These are phyloP conservation scores for Clarias macrocephalus DNA, from an alignment of 2,113 vertebrate species.

Conservation along the genomic window DNA sequence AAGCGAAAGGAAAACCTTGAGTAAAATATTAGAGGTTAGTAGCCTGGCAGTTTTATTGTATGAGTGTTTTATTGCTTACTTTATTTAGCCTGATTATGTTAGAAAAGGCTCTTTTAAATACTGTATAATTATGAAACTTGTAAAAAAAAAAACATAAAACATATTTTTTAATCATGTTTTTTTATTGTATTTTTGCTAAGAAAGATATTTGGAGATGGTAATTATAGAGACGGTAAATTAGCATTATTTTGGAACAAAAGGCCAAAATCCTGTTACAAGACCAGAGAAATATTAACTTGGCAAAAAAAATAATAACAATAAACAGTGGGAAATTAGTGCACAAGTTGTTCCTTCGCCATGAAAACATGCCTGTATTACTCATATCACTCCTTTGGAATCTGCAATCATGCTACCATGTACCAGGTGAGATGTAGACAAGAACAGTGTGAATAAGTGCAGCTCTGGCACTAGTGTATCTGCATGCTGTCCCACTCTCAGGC, in stretches of 20 bases:
- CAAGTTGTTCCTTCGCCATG: neutral
- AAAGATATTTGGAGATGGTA: neutral
- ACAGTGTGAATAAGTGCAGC: conserved; percentile 25
- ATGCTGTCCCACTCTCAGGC: conserved; percentile 28
- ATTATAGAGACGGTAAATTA: neutral
- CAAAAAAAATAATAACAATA: neutral
- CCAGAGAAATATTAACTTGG: neutral
- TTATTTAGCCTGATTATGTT: neutral
- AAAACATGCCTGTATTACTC: neutral
- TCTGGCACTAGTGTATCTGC: conserved; percentile 29
- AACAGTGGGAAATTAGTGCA: neutral
- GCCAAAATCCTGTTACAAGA: neutral
- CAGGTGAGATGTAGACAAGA: neutral
- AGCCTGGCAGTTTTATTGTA: no score
- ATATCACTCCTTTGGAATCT: neutral
- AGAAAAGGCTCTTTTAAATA: neutral
- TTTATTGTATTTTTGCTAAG: neutral
- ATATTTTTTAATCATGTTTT: neutral
- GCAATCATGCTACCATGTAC: neutral
- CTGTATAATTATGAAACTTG: neutral
- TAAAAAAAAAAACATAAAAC: neutral
- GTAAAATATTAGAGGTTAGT: no score
- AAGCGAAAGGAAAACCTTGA: no score
- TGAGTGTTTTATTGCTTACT: neutral
- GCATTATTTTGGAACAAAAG: neutral